Percentiles rank a stretch among this genome's conserved stretches.
Conservation (phyloP, 2,888 invertebrate species). For the Cordilura impudica region DNA sequence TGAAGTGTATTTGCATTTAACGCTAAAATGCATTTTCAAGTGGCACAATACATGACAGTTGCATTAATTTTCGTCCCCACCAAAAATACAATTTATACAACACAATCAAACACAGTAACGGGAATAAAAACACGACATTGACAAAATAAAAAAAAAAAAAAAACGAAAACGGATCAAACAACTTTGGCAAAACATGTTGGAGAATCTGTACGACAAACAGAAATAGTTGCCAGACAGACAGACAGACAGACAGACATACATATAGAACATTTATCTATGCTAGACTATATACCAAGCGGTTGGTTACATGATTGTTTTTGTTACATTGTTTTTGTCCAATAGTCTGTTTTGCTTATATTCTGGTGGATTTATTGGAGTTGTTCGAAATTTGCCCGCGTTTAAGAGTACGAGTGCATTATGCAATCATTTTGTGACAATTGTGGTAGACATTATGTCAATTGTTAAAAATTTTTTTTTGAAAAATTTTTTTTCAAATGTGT, state of each 20-base stretch:
- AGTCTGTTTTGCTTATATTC: not conserved
- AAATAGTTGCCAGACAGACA: not conserved
- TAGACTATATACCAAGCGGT: not conserved
- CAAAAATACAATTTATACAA: conserved; percentile 46
- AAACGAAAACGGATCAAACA: conserved; percentile 54
- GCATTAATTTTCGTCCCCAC: conserved; percentile 64
- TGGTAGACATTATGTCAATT: conserved; percentile 62
- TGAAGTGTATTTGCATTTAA: conserved; percentile 76
- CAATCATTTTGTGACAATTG: conserved; percentile 63
- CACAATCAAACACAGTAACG: conserved; percentile 15
- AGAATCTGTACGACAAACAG: not conserved
- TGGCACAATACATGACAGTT: conserved; percentile 64
- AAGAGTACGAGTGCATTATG: conserved; percentile 43
- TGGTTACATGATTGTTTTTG: not conserved
- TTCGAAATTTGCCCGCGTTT: not conserved
- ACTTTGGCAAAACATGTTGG: conserved; percentile 53
- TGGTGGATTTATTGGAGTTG: not conserved
- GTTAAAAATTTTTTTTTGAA: conserved; percentile 33
- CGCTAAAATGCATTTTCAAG: conserved; percentile 70
- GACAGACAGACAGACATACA: not conserved
- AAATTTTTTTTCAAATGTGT: not conserved
- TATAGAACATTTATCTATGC: not conserved
- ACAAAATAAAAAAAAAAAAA: not conserved
- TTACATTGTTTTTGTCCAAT: not conserved
- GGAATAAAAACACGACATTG: conserved; percentile 42